These are phyloP conservation scores for Sphenodon punctatus DNA, from an alignment of 2,797 vertebrate species.

Conservation along the genomic window DNA sequence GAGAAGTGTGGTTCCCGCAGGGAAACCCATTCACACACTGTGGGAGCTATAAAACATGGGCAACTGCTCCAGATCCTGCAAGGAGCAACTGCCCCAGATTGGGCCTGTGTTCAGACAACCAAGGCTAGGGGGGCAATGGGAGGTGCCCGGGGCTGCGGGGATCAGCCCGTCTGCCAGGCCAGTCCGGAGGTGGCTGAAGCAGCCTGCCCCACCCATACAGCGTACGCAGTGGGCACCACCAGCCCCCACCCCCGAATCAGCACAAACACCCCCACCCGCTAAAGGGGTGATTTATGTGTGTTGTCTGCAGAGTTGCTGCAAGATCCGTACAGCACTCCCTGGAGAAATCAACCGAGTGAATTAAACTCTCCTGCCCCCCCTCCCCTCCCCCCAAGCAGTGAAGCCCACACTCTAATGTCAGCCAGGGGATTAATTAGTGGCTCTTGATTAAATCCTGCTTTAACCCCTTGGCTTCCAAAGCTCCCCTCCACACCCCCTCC, in stretches of 20 bases:
- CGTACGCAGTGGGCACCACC: neutral
- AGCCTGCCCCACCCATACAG: neutral
- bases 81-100: too few relatives aligned
- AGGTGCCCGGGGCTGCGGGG: too few relatives aligned
- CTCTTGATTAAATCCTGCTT: slow-evolving; percentile 53
- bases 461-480: slow-evolving; percentile 21
- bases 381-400: neutral
- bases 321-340: slow-evolving; percentile 30
- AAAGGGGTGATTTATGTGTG: slow-evolving; percentile 56
- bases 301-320: slow-evolving; percentile 26
- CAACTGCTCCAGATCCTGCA: too few relatives aligned
- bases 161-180: neutral
- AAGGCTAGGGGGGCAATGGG: too few relatives aligned
- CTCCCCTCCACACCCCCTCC: too few relatives aligned
- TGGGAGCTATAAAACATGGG: too few relatives aligned
- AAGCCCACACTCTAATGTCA: slow-evolving; percentile 45
- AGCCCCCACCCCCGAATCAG: neutral
- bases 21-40: too few relatives aligned
- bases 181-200: too few relatives aligned
- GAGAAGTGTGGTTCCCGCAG: too few relatives aligned
- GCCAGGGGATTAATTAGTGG: slow-evolving; percentile 53
- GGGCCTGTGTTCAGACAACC: too few relatives aligned
- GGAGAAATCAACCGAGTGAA: slow-evolving; percentile 59
- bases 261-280: neutral
- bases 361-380: slow-evolving; percentile 2